A percentile compares a stretch with the other conserved stretches of the same genome.
Evolutionary conservation across 2,888 invertebrate genomes (phyloP).

Genomic region (Hydrotaea cyrtoneurina): DNA sequence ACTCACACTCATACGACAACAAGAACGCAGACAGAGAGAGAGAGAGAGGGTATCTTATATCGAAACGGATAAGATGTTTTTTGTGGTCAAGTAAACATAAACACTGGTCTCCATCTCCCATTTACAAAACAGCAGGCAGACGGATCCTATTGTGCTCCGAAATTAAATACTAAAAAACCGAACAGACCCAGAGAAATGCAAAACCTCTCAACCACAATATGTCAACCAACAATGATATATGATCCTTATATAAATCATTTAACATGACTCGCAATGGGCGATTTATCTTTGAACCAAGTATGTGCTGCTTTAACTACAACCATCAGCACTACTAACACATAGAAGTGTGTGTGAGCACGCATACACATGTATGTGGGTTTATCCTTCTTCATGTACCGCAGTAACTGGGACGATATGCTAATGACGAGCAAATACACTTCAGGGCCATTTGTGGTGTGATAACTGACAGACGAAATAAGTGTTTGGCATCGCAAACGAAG

Average conservation of each 20-base stretch:
- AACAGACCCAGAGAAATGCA: slow-evolving; percentile 28
- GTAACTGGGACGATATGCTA: slow-evolving; percentile 18
- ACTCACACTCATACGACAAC: not conserved
- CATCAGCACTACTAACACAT: not conserved
- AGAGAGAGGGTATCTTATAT: slow-evolving; percentile 16
- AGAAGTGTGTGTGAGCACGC: not conserved
- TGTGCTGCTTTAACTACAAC: not conserved
- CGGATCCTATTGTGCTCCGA: slow-evolving; percentile 28
- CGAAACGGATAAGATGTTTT: slow-evolving; percentile 48
- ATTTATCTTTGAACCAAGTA: slow-evolving; percentile 27
- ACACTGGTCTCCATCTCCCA: slow-evolving; percentile 47
- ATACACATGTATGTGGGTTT: not conserved
- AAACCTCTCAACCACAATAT: slow-evolving; percentile 63
- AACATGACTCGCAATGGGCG: slow-evolving; percentile 43
- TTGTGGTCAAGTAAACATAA: slow-evolving; percentile 60
- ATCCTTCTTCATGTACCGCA: not conserved
- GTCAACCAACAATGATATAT: slow-evolving; percentile 64
- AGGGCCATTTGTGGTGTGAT: slow-evolving; percentile 33
- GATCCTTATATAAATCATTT: slow-evolving; percentile 65
- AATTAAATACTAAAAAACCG: slow-evolving; percentile 35
- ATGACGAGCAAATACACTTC: slow-evolving; percentile 26
- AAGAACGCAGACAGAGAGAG: not conserved
- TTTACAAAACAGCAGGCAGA: slow-evolving; percentile 43
- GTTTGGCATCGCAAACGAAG: not conserved
- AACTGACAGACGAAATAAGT: not conserved